These are phyloP conservation scores for Euspilapteryx auroguttella DNA, from an alignment of 2,888 invertebrate genomes.

Conservation along the genomic window DNA sequence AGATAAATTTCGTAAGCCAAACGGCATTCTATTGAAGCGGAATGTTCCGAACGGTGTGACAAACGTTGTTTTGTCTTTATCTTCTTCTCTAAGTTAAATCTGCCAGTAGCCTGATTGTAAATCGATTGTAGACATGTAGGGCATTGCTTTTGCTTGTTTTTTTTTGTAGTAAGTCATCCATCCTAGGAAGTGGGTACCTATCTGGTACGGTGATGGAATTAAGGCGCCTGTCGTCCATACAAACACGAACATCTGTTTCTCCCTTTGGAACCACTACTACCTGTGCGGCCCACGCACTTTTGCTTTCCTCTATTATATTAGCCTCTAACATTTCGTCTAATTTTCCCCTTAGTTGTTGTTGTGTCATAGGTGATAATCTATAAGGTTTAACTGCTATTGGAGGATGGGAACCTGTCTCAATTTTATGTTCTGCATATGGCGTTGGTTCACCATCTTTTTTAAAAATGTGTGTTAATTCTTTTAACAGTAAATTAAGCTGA, in stretches of 20 bases:
- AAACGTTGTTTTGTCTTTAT: conserved; percentile 11
- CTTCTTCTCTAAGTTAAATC: conserved; percentile 5
- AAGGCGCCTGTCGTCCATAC: not conserved
- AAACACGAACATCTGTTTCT: not conserved
- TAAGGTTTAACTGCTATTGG: conserved; percentile 4
- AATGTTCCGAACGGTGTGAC: conserved; percentile 12
- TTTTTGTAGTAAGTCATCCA: conserved; percentile 12
- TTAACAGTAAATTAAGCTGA: too few species aligned
- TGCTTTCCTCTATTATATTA: conserved; percentile 5
- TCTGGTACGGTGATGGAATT: conserved; percentile 2
- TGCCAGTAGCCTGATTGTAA: conserved; percentile 5
- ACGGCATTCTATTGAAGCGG: too few species aligned
- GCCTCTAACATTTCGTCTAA: conserved; percentile 5
- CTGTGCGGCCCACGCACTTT: conserved; percentile 4
- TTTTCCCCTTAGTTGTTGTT: conserved; percentile 4
- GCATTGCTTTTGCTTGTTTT: conserved; percentile 2
- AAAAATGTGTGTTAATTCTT: too few species aligned
- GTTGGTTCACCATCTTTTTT: too few species aligned
- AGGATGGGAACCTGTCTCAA: too few species aligned
- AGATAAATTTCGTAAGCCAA: conserved; percentile 9
- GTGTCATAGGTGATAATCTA: conserved; percentile 5
- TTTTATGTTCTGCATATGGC: too few species aligned
- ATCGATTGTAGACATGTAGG: conserved; percentile 5
- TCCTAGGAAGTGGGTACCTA: conserved; percentile 17
- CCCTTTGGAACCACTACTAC: conserved; percentile 3